phyloP scores from a whole-genome alignment of 1,140 invertebrate species.

The Dendroctonus ponderosae region DNA sequence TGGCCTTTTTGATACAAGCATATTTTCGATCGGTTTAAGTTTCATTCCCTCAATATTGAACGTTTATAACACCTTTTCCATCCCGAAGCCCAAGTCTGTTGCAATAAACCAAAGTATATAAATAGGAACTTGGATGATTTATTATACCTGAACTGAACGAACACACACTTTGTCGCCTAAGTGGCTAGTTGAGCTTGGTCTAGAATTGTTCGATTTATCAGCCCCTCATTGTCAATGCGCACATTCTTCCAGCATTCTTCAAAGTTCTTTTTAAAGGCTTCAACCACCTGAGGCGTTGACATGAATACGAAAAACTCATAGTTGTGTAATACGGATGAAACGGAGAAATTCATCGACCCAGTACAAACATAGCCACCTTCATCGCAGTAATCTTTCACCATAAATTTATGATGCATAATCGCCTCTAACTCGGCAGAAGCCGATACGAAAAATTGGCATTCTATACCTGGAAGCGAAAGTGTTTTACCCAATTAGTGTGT shows the following conservation, averaged over 20 bases:
- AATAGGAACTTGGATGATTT: too few relatives aligned
- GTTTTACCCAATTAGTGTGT: slow-evolving; percentile 2
- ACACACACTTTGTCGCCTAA: too few relatives aligned
- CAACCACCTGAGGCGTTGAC: slow-evolving; percentile 32
- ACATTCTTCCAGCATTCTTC: slow-evolving; percentile 37
- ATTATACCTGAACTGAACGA: too few relatives aligned
- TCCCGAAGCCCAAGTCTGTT: too few relatives aligned
- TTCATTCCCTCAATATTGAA: too few relatives aligned
- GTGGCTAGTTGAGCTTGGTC: slow-evolving; percentile 27
- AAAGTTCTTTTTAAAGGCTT: slow-evolving; percentile 38
- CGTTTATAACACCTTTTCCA: too few relatives aligned
- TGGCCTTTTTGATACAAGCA: too few relatives aligned
- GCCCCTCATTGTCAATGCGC: slow-evolving; percentile 36
- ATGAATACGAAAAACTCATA: slow-evolving; percentile 41
- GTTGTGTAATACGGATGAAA: slow-evolving; percentile 32
- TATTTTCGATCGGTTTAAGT: too few relatives aligned
- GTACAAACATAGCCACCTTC: slow-evolving; percentile 33
- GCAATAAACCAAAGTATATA: too few relatives aligned
- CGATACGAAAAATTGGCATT: slow-evolving; percentile 16
- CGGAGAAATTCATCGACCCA: slow-evolving; percentile 40
- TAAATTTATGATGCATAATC: slow-evolving; percentile 37
- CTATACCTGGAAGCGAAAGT: slow-evolving; percentile 16
- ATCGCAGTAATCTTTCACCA: slow-evolving; percentile 38
- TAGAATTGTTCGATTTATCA: slow-evolving; percentile 39
- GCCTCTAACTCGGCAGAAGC: neutral